Evolutionary conservation across 2,797 vertebrate species (phyloP).

Genomic region (Notolepis coatsorum): DNA sequence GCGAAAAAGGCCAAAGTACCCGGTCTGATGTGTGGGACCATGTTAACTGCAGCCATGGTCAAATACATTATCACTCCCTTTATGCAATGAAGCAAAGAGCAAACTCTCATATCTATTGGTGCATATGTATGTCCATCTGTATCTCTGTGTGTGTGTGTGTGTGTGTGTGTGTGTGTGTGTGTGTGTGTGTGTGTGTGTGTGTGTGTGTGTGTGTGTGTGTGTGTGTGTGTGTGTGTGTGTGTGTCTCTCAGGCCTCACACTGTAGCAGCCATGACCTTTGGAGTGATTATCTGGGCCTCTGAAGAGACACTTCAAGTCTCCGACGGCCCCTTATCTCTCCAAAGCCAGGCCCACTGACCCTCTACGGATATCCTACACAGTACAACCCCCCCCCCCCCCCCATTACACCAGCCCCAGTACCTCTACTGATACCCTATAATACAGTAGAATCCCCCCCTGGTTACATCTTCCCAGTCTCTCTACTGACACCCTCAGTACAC

Average conservation of each 20-base stretch:
- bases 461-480: too few relatives aligned
- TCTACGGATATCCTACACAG: constrained; percentile 17
- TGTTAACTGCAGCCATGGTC: not conserved
- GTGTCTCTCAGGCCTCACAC: constrained; percentile 10
- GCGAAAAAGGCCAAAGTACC: too few relatives aligned
- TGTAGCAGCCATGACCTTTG: constrained; percentile 51
- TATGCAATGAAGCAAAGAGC: too few relatives aligned
- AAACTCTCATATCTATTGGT: not conserved
- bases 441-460: not conserved
- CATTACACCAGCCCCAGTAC: not conserved
- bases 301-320: constrained; percentile 43
- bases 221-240: not conserved
- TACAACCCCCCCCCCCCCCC: not conserved
- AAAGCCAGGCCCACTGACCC: constrained; percentile 28
- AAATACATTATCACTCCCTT: too few relatives aligned
- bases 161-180: not conserved
- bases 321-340: constrained; percentile 47
- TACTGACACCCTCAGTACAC: too few relatives aligned
- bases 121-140: not conserved
- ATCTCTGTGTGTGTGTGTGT: constrained; percentile 1
- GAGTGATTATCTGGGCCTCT: constrained; percentile 55
- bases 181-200: not conserved
- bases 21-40: not conserved
- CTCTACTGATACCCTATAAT: constrained; percentile 10
- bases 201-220: not conserved